Evolutionary conservation across 2,888 invertebrate genomes (phyloP).

Genomic region (Acrobeloides nanus): DNA sequence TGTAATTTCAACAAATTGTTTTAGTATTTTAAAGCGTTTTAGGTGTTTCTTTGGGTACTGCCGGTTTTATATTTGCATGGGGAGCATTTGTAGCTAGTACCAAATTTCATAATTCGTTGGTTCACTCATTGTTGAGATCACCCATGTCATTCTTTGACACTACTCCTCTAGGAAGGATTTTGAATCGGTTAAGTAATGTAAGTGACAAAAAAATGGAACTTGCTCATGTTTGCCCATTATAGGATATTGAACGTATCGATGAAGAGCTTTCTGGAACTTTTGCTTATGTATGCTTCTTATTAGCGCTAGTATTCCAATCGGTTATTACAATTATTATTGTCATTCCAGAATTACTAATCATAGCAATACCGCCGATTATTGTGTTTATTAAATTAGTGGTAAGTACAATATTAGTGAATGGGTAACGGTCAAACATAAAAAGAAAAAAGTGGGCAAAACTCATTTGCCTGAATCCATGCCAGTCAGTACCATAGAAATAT

Average conservation of each 20-base stretch:
- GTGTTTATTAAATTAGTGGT: conserved; percentile 2
- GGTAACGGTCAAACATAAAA: no score
- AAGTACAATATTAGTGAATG: no score
- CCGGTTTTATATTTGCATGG: conserved; percentile 12
- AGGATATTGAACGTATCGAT: no score
- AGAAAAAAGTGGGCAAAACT: no score
- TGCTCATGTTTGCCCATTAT: no score
- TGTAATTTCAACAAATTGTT: conserved; percentile 64
- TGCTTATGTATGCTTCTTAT: neutral
- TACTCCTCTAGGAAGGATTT: conserved; percentile 55
- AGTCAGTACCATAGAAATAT: no score
- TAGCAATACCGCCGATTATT: conserved; percentile 3
- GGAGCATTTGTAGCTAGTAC: conserved; percentile 17
- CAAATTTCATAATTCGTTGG: conserved; percentile 12
- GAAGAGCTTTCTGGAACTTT: no score
- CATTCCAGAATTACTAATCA: neutral
- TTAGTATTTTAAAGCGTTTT: conserved; percentile 52
- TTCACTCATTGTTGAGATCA: conserved; percentile 49
- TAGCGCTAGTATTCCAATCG: conserved; percentile 2
- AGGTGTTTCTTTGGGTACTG: conserved; percentile 3
- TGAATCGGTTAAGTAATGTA: no score
- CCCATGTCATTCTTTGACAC: conserved; percentile 55
- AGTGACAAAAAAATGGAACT: no score
- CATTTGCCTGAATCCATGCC: no score
- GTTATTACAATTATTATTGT: neutral